A percentile compares a stretch with the other conserved stretches of the same genome.
These are phyloP conservation scores for Prunella strophiata DNA, from an alignment of 2,797 vertebrate species.

Conservation along the genomic window DNA sequence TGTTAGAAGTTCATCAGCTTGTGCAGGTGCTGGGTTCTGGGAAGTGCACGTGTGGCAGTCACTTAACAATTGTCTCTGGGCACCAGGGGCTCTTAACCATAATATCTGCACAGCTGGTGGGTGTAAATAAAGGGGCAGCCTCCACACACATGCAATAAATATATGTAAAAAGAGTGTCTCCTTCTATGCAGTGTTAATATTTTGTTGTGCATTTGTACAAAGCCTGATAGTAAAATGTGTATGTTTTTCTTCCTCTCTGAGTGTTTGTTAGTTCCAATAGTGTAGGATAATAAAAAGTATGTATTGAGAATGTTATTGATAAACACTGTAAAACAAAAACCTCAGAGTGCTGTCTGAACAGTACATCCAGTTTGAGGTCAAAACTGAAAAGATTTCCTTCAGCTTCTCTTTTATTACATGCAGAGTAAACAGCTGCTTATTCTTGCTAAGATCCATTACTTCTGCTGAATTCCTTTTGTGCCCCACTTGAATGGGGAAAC, in stretches of 20 bases:
- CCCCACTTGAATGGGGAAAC: not conserved
- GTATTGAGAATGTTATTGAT: not conserved
- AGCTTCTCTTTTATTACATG: not conserved
- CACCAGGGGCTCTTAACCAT: not conserved
- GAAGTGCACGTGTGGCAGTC: rapidly evolving
- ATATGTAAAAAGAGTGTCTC: not conserved
- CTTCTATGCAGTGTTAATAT: not conserved
- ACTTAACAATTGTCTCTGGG: rapidly evolving
- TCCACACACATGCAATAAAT: not conserved
- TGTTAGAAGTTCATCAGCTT: not conserved
- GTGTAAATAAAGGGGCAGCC: not conserved
- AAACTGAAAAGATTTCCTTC: not conserved
- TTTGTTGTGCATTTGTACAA: not conserved
- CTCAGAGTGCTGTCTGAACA: not conserved
- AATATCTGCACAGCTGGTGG: not conserved
- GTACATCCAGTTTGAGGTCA: not conserved
- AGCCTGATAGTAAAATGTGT: not conserved
- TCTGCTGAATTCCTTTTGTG: not conserved
- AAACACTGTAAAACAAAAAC: not conserved
- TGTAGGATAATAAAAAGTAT: not conserved
- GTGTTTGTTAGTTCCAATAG: not conserved
- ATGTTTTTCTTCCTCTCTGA: not conserved
- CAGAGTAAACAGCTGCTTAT: not conserved
- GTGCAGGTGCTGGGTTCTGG: not conserved
- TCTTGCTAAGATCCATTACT: not conserved